phyloP scores from a whole-genome alignment of 2,113 vertebrate species.

The Gadus chalcogrammus region DNA sequence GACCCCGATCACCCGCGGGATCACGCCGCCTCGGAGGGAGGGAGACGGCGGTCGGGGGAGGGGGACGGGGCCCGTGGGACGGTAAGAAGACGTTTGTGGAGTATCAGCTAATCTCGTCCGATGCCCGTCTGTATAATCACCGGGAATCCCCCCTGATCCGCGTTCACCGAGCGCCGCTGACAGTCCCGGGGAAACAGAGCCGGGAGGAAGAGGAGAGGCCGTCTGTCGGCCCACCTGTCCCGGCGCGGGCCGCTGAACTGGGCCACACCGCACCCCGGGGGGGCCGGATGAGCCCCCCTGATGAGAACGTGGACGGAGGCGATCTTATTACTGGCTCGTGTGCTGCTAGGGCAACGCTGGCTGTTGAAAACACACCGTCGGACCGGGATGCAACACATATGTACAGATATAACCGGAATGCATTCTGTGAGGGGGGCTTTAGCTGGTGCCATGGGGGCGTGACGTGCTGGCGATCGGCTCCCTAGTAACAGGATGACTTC shows the following conservation, averaged over 20 bases:
- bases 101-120: slow-evolving; percentile 59
- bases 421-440: too few species aligned
- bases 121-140: slow-evolving; percentile 62
- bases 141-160: slow-evolving; percentile 64
- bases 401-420: too few species aligned
- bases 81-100: not conserved
- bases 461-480: too few species aligned
- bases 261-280: not conserved
- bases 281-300: slow-evolving; percentile 1
- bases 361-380: not conserved
- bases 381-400: too few species aligned
- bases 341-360: not conserved
- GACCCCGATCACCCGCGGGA: too few species aligned
- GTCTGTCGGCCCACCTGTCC: slow-evolving; percentile 52
- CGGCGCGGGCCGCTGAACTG: slow-evolving; percentile 21
- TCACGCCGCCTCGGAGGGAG: too few species aligned
- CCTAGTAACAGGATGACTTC: too few species aligned
- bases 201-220: slow-evolving; percentile 22
- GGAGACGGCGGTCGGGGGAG: not conserved
- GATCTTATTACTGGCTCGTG: not conserved
- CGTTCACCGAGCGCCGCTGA: slow-evolving; percentile 38
- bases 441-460: too few species aligned
- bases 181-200: slow-evolving; percentile 56
- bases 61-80: not conserved
- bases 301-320: not conserved